Evolutionary conservation across 1,140 invertebrate species (phyloP), one percentile per base, ranked within the genome.

Genomic region (Scaptomyza graminum): DNA sequence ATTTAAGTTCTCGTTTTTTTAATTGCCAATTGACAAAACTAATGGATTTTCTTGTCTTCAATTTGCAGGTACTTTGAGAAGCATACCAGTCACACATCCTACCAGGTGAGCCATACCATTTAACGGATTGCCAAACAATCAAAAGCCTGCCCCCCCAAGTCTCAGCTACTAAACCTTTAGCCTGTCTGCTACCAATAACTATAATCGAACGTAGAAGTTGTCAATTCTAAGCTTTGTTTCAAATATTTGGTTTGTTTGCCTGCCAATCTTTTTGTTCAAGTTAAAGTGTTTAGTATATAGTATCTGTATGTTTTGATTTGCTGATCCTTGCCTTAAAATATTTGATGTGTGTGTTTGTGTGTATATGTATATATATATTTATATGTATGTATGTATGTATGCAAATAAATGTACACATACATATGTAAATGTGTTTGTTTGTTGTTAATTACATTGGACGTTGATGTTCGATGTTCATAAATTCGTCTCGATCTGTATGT

Each of bases 51-150:
- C 51, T 50, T 37, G 7, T 61, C 13, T 41, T 18, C 7, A 1
- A 16, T 18, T 94, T 95, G 79, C 95, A 98, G 97, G 97, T 98
- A 98, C 95, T 97, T 97, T 95, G 97, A 98, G 94, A 97, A 97
- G 95, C 97, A 97, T 94, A 82, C 82, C 97, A 97, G 94, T 93
- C 96, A 96, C 97, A 98, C 97, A 76, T 96, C 96, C 92, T 98
- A 97, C 95, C 97, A 98, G 96, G 97, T 98, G 95, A 96, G 90
- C 77, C 52, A 18, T 46, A 7, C 37, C 37, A 3, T 41, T n/a
- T 1, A 34, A 34, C 8, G 8, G 37, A 41, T 41, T 41, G 12
- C 12, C 37, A n/a, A 41, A 4, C 5, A n/a, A 41, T 3, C 16
- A 43, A 43, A 41, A 13, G 13, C 37, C 11, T 25, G 43, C 41